A percentile compares a stretch with the other conserved stretches of the same genome.
phyloP scores from a whole-genome alignment of 2,113 vertebrate genomes.

The Leucosticte australis region DNA sequence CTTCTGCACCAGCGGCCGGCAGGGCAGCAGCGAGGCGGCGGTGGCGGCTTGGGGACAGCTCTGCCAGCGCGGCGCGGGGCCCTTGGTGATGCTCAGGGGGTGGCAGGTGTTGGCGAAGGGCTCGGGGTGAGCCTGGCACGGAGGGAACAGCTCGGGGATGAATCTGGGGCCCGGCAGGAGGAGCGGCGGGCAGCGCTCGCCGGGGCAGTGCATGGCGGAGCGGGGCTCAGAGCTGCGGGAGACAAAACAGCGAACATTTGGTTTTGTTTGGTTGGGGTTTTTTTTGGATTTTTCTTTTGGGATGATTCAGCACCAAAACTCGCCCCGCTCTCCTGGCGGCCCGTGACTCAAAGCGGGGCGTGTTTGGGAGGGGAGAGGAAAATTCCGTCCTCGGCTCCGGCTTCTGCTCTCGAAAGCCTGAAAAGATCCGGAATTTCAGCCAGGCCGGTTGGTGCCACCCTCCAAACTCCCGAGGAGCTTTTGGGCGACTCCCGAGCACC shows the following conservation, averaged over 20 bases:
- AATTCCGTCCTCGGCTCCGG: not conserved
- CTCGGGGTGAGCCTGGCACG: not conserved
- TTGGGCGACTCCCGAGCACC: not conserved
- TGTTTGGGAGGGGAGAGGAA: not conserved
- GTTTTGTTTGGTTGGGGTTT: too few species aligned
- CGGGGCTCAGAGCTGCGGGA: not conserved
- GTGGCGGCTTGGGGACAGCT: rapidly evolving
- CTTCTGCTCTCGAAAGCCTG: not conserved
- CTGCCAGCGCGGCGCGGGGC: not conserved
- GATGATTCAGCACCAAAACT: not conserved
- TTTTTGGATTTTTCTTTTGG: too few species aligned
- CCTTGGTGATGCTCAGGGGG: constrained; percentile 25
- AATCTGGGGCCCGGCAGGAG: not conserved
- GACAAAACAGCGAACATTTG: not conserved
- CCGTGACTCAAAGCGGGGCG: not conserved
- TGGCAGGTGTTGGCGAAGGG: not conserved
- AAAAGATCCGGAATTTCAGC: not conserved
- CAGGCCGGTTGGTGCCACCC: not conserved
- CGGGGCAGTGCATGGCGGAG: constrained; percentile 6
- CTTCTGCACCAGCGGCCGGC: not conserved
- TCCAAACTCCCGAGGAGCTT: not conserved
- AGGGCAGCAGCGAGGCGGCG: not conserved
- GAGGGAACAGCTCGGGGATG: not conserved
- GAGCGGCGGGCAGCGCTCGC: not conserved
- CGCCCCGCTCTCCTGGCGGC: not conserved